Evolutionary conservation across 2,888 invertebrate genomes (phyloP).

Genomic region (Polia nebulosa): DNA sequence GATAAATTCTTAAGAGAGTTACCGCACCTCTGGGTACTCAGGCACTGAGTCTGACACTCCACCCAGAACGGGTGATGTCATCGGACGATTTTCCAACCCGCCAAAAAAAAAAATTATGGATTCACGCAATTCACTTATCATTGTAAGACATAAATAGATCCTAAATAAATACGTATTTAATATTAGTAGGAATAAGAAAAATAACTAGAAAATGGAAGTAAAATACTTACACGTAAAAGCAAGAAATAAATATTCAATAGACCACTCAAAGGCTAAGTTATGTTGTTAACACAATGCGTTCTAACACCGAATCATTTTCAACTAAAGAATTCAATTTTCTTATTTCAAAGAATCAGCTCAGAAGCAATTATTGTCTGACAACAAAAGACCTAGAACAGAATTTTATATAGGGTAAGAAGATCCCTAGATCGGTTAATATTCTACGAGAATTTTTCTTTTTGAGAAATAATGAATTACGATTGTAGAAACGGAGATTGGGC

Average conservation of each 20-base stretch:
- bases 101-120: no score
- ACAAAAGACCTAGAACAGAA: slow-evolving; percentile 46
- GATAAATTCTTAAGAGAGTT: no score
- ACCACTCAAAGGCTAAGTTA: not conserved
- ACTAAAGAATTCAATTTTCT: slow-evolving; percentile 27
- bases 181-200: no score
- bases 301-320: slow-evolving; percentile 21
- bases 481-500: slow-evolving; percentile 47
- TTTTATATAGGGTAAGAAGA: slow-evolving; percentile 47
- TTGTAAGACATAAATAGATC: no score
- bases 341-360: slow-evolving; percentile 49
- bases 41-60: no score
- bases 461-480: slow-evolving; percentile 49
- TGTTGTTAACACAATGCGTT: slow-evolving; percentile 9
- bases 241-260: slow-evolving; percentile 1
- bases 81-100: no score
- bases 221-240: no score
- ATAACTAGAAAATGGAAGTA: no score
- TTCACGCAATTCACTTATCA: no score
- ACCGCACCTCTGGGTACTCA: no score
- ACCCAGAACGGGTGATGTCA: no score
- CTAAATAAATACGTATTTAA: no score
- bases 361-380: slow-evolving; percentile 49
- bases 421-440: slow-evolving; percentile 49
- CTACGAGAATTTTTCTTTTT: slow-evolving; percentile 44